Percentiles rank a stretch among this genome's conserved stretches.
These are phyloP conservation scores for Fulmarus glacialis DNA, from an alignment of 2,113 vertebrate species.

Conservation along the genomic window DNA sequence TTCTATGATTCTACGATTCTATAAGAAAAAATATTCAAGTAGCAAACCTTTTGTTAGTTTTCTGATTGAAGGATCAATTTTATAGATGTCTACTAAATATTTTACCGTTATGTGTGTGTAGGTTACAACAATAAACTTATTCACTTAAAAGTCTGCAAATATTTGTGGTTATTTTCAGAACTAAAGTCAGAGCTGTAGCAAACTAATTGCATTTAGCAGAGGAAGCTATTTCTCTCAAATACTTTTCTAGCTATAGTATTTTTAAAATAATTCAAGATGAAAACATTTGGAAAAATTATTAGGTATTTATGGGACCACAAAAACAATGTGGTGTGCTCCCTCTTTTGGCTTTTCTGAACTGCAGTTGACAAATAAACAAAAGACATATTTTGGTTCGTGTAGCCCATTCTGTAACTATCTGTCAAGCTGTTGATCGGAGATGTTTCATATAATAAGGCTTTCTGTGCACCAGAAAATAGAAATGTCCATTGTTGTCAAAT, in stretches of 20 bases:
- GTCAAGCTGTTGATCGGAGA: not conserved
- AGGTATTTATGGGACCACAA: not conserved
- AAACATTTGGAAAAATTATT: not conserved
- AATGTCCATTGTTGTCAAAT: conserved; percentile 39
- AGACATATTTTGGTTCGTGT: not conserved
- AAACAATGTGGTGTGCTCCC: not conserved
- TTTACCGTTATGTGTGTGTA: not conserved
- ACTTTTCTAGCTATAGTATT: not conserved
- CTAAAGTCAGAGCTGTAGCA: not conserved
- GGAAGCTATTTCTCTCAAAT: not conserved
- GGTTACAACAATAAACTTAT: not conserved
- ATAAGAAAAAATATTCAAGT: not conserved
- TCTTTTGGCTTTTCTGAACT: not conserved
- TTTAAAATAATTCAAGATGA: not conserved
- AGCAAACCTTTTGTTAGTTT: not conserved
- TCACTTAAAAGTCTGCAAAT: not conserved
- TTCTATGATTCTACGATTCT: too few species aligned
- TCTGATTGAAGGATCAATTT: not conserved
- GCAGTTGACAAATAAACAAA: not conserved
- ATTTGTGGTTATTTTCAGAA: not conserved
- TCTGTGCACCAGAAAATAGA: conserved; percentile 29
- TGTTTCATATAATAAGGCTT: not conserved
- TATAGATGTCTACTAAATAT: not conserved
- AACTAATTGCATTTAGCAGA: not conserved
- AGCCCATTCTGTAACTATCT: not conserved